Evolutionary conservation across 2,888 invertebrate genomes (phyloP).

Genomic region (Nesidiocoris tenuis): DNA sequence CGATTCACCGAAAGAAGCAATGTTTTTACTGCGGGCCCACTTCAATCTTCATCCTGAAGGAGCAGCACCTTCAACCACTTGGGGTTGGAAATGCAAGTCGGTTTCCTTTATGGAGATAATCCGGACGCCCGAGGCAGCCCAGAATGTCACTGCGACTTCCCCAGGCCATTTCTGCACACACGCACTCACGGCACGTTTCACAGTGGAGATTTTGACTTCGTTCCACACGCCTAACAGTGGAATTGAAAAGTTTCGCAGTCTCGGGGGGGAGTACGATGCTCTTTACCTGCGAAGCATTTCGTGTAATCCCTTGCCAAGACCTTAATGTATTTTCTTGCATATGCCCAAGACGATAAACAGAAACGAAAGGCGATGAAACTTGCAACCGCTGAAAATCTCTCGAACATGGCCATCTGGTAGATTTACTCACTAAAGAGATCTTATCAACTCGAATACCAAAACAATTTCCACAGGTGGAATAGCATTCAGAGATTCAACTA

Average conservation of each 20-base stretch:
- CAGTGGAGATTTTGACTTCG: background rate
- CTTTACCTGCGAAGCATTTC: background rate
- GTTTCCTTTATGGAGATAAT: slow-evolving; percentile 34
- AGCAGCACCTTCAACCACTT: background rate
- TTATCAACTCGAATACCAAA: too few relatives aligned
- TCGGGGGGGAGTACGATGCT: background rate
- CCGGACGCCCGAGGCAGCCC: background rate
- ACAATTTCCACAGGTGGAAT: too few relatives aligned
- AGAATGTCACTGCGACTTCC: background rate
- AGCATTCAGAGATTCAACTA: too few relatives aligned
- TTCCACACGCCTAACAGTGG: background rate
- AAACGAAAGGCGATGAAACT: background rate
- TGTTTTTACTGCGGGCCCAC: slow-evolving; percentile 1
- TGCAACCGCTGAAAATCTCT: background rate
- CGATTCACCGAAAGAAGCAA: background rate
- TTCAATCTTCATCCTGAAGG: slow-evolving; percentile 9
- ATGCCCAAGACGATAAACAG: background rate
- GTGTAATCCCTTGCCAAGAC: background rate
- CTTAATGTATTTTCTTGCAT: background rate
- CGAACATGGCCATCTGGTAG: background rate
- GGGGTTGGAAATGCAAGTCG: background rate
- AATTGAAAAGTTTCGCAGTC: background rate
- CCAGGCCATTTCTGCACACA: background rate
- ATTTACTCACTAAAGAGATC: too few relatives aligned
- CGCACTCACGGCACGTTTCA: background rate